phyloP scores from a whole-genome alignment of 2,888 invertebrate species.

The Hirtodrosophila alboralis region DNA sequence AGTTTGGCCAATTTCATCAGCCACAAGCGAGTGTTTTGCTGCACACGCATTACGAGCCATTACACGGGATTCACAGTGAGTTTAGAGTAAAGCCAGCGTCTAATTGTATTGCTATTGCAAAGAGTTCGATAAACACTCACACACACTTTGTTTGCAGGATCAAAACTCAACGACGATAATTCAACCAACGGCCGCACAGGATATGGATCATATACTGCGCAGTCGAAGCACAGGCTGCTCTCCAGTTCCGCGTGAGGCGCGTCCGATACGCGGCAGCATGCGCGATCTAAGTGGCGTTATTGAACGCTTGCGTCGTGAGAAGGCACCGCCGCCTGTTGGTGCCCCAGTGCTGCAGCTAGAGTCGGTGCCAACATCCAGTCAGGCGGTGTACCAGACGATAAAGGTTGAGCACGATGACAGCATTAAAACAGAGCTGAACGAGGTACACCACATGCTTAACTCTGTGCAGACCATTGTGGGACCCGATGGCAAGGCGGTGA shows the following conservation, averaged over 20 bases:
- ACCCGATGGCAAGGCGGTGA: conserved; percentile 87
- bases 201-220: conserved; percentile 66
- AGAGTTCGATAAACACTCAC: conserved; percentile 68
- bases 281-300: conserved; percentile 86
- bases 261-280: conserved; percentile 54
- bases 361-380: conserved; percentile 86
- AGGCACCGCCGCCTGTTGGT: conserved; percentile 43
- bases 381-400: conserved; percentile 88
- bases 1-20: conserved; percentile 94
- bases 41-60: conserved; percentile 63
- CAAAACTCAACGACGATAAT: conserved; percentile 81
- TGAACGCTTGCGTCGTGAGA: conserved; percentile 84
- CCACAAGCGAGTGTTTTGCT: conserved; percentile 94
- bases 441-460: conserved; percentile 85
- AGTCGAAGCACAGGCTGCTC: conserved; percentile 78
- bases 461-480: conserved; percentile 87
- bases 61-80: conserved; percentile 70
- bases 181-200: conserved; percentile 43
- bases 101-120: conserved; percentile 47
- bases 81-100: conserved; percentile 59
- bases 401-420: conserved; percentile 83
- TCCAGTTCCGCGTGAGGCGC: conserved; percentile 66
- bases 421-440: conserved; percentile 87
- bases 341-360: conserved; percentile 79
- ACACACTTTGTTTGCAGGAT: conserved; percentile 49